Evolutionary conservation across 1,140 invertebrate species (phyloP).

Genomic region (Venustaconcha ellipsiformis): DNA sequence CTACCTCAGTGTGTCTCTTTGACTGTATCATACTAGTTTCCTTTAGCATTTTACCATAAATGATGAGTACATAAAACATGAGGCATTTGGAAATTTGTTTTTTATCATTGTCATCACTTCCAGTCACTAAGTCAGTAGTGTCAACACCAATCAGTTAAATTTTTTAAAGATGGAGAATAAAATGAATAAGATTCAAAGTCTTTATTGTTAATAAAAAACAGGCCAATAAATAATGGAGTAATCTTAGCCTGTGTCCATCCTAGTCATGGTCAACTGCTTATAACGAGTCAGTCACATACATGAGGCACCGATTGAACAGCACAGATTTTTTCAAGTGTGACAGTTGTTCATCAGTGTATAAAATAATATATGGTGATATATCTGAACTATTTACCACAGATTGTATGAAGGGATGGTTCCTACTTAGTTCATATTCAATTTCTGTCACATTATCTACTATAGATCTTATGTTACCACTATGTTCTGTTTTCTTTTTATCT

Average conservation of each 20-base stretch:
- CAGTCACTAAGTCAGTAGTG: neutral
- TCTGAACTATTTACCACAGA: conserved; percentile 4
- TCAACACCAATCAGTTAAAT: neutral
- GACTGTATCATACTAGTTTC: neutral
- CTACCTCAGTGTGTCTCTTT: conserved; percentile 1
- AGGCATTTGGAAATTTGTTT: too few relatives aligned
- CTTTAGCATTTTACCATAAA: conserved; percentile 13
- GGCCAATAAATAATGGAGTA: conserved; percentile 5
- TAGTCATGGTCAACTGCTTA: conserved; percentile 11
- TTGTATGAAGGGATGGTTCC: neutral
- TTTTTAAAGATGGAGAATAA: conserved; percentile 3
- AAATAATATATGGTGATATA: conserved; percentile 1
- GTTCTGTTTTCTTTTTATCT: too few relatives aligned
- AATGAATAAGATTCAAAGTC: conserved; percentile 6
- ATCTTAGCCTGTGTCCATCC: neutral
- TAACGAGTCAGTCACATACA: conserved; percentile 14
- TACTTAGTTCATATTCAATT: conserved; percentile 2
- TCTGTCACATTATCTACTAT: neutral
- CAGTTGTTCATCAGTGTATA: conserved; percentile 18
- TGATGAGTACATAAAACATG: too few relatives aligned
- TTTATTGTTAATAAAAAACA: neutral
- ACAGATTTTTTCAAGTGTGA: conserved; percentile 7
- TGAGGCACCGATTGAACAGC: conserved; percentile 2
- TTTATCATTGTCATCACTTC: too few relatives aligned
- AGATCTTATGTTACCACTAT: neutral